Evolutionary conservation across 1,140 invertebrate species (phyloP).

Genomic region (Rhynchophorus ferrugineus): DNA sequence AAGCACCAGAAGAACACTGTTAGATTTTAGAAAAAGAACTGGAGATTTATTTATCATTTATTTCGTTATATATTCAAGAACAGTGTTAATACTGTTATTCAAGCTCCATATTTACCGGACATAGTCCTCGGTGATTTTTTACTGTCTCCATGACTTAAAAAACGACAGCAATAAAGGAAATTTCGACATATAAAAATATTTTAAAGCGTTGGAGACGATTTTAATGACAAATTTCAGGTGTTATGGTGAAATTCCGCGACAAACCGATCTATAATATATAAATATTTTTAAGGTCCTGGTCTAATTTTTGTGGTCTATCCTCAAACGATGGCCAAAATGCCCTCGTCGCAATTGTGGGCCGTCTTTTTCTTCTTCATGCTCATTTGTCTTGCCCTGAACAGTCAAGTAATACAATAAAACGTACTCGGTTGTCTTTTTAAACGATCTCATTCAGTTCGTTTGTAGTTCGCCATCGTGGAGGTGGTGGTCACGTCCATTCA

Average conservation of each 20-base stretch:
- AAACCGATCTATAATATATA: background rate
- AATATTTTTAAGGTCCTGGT: constrained; percentile 59
- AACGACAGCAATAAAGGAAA: too few species aligned
- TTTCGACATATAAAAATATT: too few species aligned
- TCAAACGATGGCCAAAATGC: constrained; percentile 83
- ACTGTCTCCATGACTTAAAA: too few species aligned
- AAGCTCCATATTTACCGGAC: too few species aligned
- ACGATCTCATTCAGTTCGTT: constrained; percentile 35
- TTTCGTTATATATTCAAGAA: too few species aligned
- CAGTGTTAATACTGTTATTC: too few species aligned
- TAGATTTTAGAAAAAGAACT: too few species aligned
- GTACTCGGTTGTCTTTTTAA: constrained; percentile 10
- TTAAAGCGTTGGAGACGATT: too few species aligned
- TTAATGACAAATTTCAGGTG: too few species aligned
- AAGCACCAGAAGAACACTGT: too few species aligned
- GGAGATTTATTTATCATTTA: too few species aligned
- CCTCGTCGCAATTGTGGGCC: constrained; percentile 75
- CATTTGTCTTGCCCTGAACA: constrained; percentile 81
- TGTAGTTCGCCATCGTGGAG: constrained; percentile 81
- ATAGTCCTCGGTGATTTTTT: too few species aligned
- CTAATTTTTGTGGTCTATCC: constrained; percentile 86
- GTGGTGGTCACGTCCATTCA: constrained; percentile 87
- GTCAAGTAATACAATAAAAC: constrained; percentile 58
- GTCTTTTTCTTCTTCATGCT: constrained; percentile 88
- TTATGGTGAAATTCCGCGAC: background rate